Base-by-base conservation (phyloP, 2,888 invertebrate species). In the Dolomedes plantarius region DNA sequence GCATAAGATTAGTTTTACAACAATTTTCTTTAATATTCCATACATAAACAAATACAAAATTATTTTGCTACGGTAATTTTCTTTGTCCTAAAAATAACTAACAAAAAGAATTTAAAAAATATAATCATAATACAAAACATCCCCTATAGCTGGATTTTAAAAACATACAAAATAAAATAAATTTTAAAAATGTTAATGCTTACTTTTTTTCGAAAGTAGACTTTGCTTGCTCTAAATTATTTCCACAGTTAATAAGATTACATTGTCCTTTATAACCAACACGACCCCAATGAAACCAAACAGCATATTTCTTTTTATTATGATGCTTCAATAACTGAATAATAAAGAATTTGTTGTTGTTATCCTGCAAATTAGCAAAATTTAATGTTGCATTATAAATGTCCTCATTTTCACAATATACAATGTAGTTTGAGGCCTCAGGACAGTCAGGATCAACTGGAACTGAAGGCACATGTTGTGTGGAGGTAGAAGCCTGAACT, bases 241-340 rank as follows among this genome's bases (percentile, higher is more conserved):
- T 85, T 2, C 91, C 92, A 88, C 90, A 92, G 0, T 90, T 89
- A 23, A 39, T 19, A 1, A 93, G 90, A 67, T 90, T 91, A 87
- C 89, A 91, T 90, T 93, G 93, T 0, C 93, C 93, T 41, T 89
- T 89, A 86, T 91, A 91, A 5, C 93, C 93, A 16, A 93, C 93
- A n/a, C 93, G 90, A 0, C 93, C 93, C 93, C 93, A 93, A 13
- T 93, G 90, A 87, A 91, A 91, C 93, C 93, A 93, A 13, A 92
- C 92, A 79, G 90, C 89, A 90, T 90, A 93, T 0, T 88, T 39
- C 39, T 90, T 90, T 46, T 87, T 89, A 19, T 80, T 89, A 87
- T 92, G 90, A 31, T 92, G 91, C 88, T 92, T 90, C 41, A 93
- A 89, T 74, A 93, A 89, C 89, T 93, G 93, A 67, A 93, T 91